A percentile compares a stretch with the other conserved stretches of the same genome.
phyloP scores from a whole-genome alignment of 2,797 vertebrate species.

The Tragopan temminckii region DNA sequence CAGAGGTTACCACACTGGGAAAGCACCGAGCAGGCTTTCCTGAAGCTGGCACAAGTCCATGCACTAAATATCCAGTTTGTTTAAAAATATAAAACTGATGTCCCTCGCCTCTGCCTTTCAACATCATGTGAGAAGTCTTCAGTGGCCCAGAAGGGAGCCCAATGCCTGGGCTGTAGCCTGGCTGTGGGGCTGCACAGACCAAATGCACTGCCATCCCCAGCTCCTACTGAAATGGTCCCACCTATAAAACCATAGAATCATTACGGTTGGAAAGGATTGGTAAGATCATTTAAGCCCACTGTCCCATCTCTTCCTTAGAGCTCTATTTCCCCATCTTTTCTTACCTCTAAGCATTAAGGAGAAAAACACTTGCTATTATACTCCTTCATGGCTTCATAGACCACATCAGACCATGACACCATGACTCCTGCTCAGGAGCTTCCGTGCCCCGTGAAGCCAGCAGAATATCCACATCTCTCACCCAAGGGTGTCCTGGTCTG shows the following conservation, averaged over 20 bases:
- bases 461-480: background rate
- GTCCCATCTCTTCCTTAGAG: background rate
- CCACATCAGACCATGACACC: background rate
- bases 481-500: background rate
- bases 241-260: too few species aligned
- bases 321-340: background rate
- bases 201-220: background rate
- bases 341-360: background rate
- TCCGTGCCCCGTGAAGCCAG: background rate
- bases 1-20: constrained; percentile 16
- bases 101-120: background rate
- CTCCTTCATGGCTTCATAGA: background rate
- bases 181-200: background rate
- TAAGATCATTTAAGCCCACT: too few species aligned
- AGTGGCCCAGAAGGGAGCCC: background rate
- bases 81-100: background rate
- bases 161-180: background rate
- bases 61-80: constrained; percentile 10
- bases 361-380: background rate
- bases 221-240: background rate
- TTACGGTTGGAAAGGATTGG: too few species aligned
- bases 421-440: background rate
- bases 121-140: background rate
- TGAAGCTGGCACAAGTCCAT: background rate
- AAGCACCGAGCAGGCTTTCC: background rate